Conservation (phyloP, 2,113 vertebrate species). For the Balaenoptera acutorostrata region DNA sequence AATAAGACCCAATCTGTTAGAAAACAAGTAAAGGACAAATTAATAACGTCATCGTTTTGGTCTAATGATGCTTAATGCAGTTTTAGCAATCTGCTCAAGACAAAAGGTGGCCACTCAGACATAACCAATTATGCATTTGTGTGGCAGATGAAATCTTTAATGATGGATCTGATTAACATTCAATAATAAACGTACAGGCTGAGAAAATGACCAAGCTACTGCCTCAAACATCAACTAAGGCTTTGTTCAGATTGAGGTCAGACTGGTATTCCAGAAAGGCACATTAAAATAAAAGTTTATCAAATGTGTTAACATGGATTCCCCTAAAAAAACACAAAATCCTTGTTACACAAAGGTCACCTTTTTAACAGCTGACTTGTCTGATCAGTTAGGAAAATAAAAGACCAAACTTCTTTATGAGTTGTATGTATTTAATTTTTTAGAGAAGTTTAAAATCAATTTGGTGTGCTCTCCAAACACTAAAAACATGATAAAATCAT, state of each 20-base stretch:
- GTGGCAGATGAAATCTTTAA: slow-evolving; percentile 87
- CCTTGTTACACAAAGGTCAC: slow-evolving; percentile 66
- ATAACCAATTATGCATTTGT: slow-evolving; percentile 81
- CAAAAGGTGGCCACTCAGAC: slow-evolving; percentile 80
- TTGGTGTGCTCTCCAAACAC: slow-evolving; percentile 28
- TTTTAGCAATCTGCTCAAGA: slow-evolving; percentile 85
- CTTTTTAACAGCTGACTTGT: slow-evolving; percentile 68
- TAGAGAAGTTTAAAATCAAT: slow-evolving; percentile 49
- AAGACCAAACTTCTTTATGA: slow-evolving; percentile 41
- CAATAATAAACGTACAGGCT: slow-evolving; percentile 81
- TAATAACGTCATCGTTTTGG: slow-evolving; percentile 81
- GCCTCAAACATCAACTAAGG: slow-evolving; percentile 75
- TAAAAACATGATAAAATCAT: neutral
- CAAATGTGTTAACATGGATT: slow-evolving; percentile 74
- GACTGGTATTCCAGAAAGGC: slow-evolving; percentile 80
- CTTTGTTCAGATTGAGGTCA: slow-evolving; percentile 89
- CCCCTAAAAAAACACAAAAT: slow-evolving; percentile 72
- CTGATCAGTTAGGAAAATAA: slow-evolving; percentile 67
- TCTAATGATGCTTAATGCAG: slow-evolving; percentile 83
- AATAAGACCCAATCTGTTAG: slow-evolving; percentile 81
- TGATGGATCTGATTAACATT: slow-evolving; percentile 86
- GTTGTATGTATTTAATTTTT: neutral
- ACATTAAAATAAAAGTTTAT: slow-evolving; percentile 83
- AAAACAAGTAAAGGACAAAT: slow-evolving; percentile 84
- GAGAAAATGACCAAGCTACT: slow-evolving; percentile 72